phyloP scores from a whole-genome alignment of 2,888 invertebrate genomes.

The Bedellia somnulentella region DNA sequence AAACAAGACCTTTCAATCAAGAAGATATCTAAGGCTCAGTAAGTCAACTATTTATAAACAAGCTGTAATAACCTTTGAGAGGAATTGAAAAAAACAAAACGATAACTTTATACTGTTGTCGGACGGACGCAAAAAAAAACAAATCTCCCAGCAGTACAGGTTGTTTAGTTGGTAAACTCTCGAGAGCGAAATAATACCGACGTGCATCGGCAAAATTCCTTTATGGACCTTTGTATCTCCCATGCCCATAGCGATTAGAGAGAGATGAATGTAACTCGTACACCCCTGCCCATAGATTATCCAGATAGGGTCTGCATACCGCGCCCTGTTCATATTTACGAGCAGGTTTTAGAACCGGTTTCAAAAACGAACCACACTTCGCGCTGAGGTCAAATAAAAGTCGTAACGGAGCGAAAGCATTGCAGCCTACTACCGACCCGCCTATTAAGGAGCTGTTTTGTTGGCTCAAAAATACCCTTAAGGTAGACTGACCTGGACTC shows the following conservation, averaged over 20 bases:
- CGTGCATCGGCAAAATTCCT: slow-evolving; percentile 36
- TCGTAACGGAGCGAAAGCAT: slow-evolving; percentile 31
- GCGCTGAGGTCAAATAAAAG: slow-evolving; percentile 38
- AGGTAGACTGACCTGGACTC: too few species aligned
- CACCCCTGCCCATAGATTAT: slow-evolving; percentile 20
- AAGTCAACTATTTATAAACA: too few species aligned
- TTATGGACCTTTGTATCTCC: slow-evolving; percentile 37
- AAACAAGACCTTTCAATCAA: too few species aligned
- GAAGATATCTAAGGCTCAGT: too few species aligned
- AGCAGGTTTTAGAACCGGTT: slow-evolving; percentile 26
- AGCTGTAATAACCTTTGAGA: too few species aligned
- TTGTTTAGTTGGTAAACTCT: slow-evolving; percentile 32
- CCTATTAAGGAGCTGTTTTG: too few species aligned
- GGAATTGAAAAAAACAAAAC: too few species aligned
- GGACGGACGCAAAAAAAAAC: too few species aligned
- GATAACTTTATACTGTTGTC: too few species aligned
- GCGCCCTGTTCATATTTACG: slow-evolving; percentile 26
- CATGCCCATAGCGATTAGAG: slow-evolving; percentile 36
- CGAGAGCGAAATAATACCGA: slow-evolving; percentile 31
- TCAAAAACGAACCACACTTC: slow-evolving; percentile 18
- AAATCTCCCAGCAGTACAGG: too few species aligned
- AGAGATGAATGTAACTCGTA: slow-evolving; percentile 27
- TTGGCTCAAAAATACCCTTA: too few species aligned
- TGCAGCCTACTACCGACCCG: too few species aligned
- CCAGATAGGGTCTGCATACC: slow-evolving; percentile 26